These are phyloP conservation scores for Rhadina sibilatrix DNA, from an alignment of 2,113 vertebrate genomes.

Conservation along the genomic window DNA sequence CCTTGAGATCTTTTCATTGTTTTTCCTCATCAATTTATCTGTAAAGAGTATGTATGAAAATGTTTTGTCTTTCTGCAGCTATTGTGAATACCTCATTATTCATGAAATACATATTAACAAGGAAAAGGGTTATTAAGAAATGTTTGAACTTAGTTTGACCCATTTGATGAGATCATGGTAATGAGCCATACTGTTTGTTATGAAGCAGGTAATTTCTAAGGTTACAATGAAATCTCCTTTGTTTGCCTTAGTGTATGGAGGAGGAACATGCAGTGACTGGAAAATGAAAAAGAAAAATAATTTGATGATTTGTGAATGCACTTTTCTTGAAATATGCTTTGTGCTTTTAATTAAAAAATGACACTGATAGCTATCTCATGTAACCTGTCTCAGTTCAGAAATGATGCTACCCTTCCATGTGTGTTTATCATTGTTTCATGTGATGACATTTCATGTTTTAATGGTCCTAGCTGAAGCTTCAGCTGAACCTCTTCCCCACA, in stretches of 20 bases:
- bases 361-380: not conserved
- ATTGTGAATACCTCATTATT: conserved; percentile 43
- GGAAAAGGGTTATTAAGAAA: conserved; percentile 20
- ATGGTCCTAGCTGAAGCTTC: not conserved
- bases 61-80: conserved; percentile 50
- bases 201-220: not conserved
- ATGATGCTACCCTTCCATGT: not conserved
- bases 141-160: conserved; percentile 15
- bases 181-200: not conserved
- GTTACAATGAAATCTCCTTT: not conserved
- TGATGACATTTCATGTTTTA: not conserved
- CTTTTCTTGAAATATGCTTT: not conserved
- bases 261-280: not conserved
- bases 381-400: not conserved
- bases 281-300: not conserved
- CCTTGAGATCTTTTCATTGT: conserved; percentile 38
- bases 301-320: not conserved
- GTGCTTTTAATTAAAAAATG: not conserved
- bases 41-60: conserved; percentile 35
- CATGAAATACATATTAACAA: conserved; percentile 11
- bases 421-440: not conserved
- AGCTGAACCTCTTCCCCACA: not conserved
- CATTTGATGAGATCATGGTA: conserved; percentile 13
- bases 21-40: conserved; percentile 49
- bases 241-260: not conserved